Evolutionary conservation across 2,888 invertebrate species (phyloP).

Genomic region (Caenorhabditis virilis): DNA sequence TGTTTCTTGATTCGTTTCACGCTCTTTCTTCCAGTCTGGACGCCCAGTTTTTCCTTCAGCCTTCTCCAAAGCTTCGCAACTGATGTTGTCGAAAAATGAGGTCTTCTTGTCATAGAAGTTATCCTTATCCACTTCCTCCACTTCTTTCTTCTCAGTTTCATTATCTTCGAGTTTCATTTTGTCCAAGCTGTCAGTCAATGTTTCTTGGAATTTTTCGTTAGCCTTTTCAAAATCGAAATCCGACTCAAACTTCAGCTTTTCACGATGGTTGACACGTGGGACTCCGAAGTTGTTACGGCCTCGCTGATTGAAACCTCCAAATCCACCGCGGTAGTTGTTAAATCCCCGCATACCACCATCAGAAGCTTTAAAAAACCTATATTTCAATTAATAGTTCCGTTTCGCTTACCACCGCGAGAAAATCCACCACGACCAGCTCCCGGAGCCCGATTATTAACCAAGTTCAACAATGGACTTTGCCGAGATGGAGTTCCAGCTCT

Average conservation of each 20-base stretch:
- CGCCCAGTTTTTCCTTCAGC: constrained; percentile 63
- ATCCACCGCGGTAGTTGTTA: constrained; percentile 7
- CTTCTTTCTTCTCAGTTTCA: background rate
- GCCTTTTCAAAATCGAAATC: constrained; percentile 99
- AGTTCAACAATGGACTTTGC: constrained; percentile 29
- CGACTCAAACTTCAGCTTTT: constrained; percentile 65
- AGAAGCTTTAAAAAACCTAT: too few relatives aligned
- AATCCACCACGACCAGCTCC: constrained; percentile 39
- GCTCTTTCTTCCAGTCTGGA: constrained; percentile 67
- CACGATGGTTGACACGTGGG: constrained; percentile 45
- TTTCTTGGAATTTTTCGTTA: constrained; percentile 86
- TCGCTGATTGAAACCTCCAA: constrained; percentile 30
- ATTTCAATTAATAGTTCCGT: too few relatives aligned
- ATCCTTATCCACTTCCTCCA: constrained; percentile 26
- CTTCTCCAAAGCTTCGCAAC: constrained; percentile 82
- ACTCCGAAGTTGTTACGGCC: constrained; percentile 41
- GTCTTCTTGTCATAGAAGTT: constrained; percentile 89
- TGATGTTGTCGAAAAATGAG: constrained; percentile 98
- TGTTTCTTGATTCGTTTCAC: constrained; percentile 67
- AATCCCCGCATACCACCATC: constrained; percentile 15
- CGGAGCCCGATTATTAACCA: constrained; percentile 31
- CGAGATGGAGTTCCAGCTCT: constrained; percentile 50
- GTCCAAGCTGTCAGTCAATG: constrained; percentile 47
- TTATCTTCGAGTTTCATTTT: constrained; percentile 37
- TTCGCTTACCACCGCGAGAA: too few relatives aligned